Evolutionary conservation across 1,140 invertebrate genomes (phyloP).

Genomic region (Adelges cooleyi): DNA sequence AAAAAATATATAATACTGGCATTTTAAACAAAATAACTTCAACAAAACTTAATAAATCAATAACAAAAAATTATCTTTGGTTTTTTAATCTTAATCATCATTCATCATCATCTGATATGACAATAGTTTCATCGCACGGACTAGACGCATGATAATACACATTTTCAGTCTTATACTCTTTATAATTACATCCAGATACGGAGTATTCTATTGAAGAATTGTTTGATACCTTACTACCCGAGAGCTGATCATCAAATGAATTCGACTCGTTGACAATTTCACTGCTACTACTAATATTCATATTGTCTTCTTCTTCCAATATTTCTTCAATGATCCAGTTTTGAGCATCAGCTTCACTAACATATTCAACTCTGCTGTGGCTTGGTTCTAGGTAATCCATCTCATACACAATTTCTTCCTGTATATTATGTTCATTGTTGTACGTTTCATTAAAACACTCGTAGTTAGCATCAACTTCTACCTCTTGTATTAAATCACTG

Average conservation of each 20-base stretch:
- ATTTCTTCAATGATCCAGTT: conserved; percentile 3
- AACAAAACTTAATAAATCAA: conserved; percentile 11
- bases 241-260: not conserved
- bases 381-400: not conserved
- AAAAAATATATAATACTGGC: not conserved
- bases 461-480: not conserved
- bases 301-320: not conserved
- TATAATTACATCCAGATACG: not conserved
- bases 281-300: not conserved
- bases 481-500: conserved; percentile 5
- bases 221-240: no score
- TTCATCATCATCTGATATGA: conserved; percentile 8
- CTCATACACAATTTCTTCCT: conserved; percentile 3
- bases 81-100: not conserved
- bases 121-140: not conserved
- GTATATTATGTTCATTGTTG: not conserved
- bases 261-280: not conserved
- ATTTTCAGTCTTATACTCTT: conserved; percentile 17
- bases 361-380: not conserved
- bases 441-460: not conserved
- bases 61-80: not conserved
- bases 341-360: not conserved
- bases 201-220: not conserved
- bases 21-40: not conserved
- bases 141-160: conserved; percentile 1